Conservation (phyloP, 1,140 invertebrate species). For the Drosophila simulans region DNA sequence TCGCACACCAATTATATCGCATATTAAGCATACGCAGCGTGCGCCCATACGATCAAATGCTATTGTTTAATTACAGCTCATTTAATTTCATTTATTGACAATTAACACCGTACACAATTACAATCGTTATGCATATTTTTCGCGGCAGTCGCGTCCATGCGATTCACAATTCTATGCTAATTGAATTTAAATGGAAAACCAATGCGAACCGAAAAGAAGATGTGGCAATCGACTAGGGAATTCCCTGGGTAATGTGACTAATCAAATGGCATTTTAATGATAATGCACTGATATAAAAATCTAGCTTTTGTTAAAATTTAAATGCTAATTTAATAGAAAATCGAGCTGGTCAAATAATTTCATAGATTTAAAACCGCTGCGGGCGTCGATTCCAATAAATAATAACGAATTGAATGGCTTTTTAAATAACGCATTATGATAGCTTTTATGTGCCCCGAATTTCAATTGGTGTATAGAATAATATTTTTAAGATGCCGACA, state of each 20-base stretch:
- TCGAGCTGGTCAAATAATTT: neutral
- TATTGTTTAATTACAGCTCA: constrained; percentile 53
- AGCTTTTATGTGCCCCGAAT: constrained; percentile 16
- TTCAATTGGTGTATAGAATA: neutral
- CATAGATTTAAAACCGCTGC: no score
- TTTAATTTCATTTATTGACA: constrained; percentile 58
- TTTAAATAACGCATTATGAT: constrained; percentile 32
- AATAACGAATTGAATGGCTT: neutral
- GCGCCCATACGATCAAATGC: constrained; percentile 5
- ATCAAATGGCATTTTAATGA: neutral
- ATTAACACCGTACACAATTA: constrained; percentile 47
- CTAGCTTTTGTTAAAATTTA: neutral
- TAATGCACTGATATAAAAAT: neutral
- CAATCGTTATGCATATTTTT: constrained; percentile 42
- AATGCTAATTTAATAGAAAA: neutral
- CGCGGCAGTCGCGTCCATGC: constrained; percentile 7
- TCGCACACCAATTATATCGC: constrained; percentile 16
- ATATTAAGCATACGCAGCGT: constrained; percentile 36
- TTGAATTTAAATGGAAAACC: constrained; percentile 46
- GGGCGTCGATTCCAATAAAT: neutral
- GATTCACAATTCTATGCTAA: constrained; percentile 52
- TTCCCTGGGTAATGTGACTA: neutral
- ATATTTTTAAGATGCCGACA: constrained; percentile 39
- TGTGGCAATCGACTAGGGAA: neutral
- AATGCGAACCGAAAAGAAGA: neutral